Base-by-base conservation (phyloP, 2,888 invertebrate species). In the Agrenia bidenticulata region DNA sequence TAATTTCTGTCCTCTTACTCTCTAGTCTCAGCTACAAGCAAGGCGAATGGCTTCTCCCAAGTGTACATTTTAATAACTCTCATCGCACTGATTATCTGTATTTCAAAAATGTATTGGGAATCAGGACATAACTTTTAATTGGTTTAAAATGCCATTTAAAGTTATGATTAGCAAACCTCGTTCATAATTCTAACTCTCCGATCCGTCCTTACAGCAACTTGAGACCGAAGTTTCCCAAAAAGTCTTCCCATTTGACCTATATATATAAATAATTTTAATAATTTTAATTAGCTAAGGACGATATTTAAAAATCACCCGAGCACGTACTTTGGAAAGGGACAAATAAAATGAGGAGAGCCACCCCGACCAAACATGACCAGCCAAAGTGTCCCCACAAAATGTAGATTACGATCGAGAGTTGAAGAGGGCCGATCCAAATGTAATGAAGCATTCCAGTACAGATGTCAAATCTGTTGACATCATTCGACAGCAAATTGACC, bases 51-150 rank as follows among this genome's bases (percentile, higher is more conserved):
- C 75, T 87, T 88, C 79, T 96, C 96, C 90, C 96, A 96, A 4
- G 94, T 91, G 79, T 95, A 95, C 94, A 95, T 95, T 83, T 96
- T 96, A 73, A 96, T 91, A 2, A 94, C 92, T 82, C 94, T 89
- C 81, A 98, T 94, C 54, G 94, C 96, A 64, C 86, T 86, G 70
- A 97, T 89, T 75, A 97, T 88, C 84, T 98, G 96, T 58, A 9
- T 9, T 49, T 57, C 21, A 45, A 49, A 11, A 5, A 45, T 5
- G 9, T 45, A 45, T 5, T 17, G 4, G 15, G 15, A 45, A 45
- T 17, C 19, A 45, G 9, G 19, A 11, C 19, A 45, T 19, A 45
- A 45, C n/a, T 7, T 7, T 11, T 11, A 45, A 45, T 45, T n/a
- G 5, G 15, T 45, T 17, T 9, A 45, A 5, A 9, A 45, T 45